Evolutionary conservation across 30 jellyfish, hydroid and myxozoan species (phyloP).

Genomic region (Mastigias papua): DNA sequence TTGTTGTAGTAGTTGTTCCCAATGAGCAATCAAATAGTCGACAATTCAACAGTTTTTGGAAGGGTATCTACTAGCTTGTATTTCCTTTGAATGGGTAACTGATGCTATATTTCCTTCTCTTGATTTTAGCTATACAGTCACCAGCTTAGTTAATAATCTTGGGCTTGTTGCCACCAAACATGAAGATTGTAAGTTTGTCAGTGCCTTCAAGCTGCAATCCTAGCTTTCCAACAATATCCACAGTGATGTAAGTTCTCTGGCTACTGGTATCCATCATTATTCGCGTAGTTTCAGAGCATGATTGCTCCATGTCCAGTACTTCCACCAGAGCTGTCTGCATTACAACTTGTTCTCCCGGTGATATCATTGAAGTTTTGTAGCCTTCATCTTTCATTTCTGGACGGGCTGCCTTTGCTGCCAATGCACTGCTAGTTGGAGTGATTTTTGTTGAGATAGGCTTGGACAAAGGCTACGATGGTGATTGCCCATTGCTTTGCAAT

Average conservation of each 20-base stretch:
- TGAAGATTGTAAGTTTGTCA: background rate
- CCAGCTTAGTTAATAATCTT: background rate
- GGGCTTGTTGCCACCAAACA: background rate
- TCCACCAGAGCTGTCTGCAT: conserved; percentile 48
- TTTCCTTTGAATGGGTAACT: background rate
- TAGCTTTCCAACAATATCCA: background rate
- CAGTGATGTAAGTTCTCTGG: background rate
- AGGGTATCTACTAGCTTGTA: background rate
- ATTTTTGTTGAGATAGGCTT: background rate
- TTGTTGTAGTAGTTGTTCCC: background rate
- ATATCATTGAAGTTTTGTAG: background rate
- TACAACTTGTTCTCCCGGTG: conserved; percentile 49
- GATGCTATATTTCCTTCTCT: background rate
- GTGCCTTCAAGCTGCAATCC: background rate
- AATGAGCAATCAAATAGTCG: background rate
- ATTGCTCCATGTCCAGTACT: background rate
- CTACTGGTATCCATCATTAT: background rate
- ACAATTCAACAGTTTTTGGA: background rate
- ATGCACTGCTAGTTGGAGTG: background rate
- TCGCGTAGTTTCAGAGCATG: background rate
- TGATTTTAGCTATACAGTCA: background rate
- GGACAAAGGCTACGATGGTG: conserved; percentile 40
- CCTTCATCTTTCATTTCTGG: background rate
- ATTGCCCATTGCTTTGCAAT: background rate
- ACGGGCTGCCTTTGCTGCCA: background rate